Evolutionary conservation across 2,113 vertebrate species (phyloP), one percentile per base, ranked within the genome.

Genomic region (Corythaixoides concolor): DNA sequence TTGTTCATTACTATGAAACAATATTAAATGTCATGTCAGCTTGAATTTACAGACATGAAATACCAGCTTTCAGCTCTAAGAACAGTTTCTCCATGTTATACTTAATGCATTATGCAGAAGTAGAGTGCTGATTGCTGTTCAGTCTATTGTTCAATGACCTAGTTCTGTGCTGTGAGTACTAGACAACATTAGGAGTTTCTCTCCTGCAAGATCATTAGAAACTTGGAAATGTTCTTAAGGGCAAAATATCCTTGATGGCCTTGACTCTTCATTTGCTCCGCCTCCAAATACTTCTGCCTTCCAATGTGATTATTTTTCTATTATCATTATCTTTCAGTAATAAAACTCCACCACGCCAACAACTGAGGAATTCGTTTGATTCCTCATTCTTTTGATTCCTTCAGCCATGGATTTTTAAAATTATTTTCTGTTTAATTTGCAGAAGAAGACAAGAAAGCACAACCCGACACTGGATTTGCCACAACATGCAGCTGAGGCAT

Each of bases 51-150:
- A 98, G 98, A 99, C 84, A 98, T 99, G 98, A 99, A 99, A 99
- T 99, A 99, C 98, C 98, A 98, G 99, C 98, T 98, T 99, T 98
- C 96, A 98, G 98, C 98, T 97, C 97, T 84, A 96, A 76, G 96
- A 99, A 98, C 98, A 98, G 98, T 98, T 98, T 98, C 98, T 98
- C 98, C 98, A 98, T 98, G 99, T 99, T 99, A 99, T 97, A 98
- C 98, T 98, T 99, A 98, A 99, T 99, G 98, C 98, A 99, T 99
- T 99, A 99, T 99, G 99, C 98, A 99, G 98, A 97, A 98, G 98
- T 95, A 98, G 98, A 99, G 98, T 98, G 98, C 98, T 97, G 98
- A 98, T 98, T 98, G 99, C 99, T 98, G 98, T 98, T 98, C 97
- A 92, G 96, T 96, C 98, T 98, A 99, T 99, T 99, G 99, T 99